Percentiles rank a stretch among this genome's conserved stretches.
phyloP scores from a whole-genome alignment of 2,113 vertebrate genomes.

The Pseudorasbora parva region DNA sequence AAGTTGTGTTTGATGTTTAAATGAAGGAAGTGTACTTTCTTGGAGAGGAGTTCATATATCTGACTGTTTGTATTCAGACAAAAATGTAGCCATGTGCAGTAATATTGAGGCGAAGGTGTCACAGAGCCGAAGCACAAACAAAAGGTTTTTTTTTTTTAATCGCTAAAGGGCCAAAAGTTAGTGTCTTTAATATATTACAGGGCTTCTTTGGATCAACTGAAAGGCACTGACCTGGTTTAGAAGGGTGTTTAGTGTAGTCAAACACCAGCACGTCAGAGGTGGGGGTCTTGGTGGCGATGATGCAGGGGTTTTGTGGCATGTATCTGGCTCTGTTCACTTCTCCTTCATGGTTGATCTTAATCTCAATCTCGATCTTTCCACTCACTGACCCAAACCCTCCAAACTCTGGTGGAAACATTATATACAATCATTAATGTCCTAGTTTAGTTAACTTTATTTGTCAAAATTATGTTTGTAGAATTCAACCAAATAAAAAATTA shows the following conservation, averaged over 20 bases:
- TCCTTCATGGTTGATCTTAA: constrained; percentile 95
- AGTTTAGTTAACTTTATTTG: background rate
- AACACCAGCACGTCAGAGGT: constrained; percentile 93
- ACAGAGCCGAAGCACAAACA: no score
- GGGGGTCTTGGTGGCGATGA: constrained; percentile 94
- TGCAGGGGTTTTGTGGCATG: constrained; percentile 91
- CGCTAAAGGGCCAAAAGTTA: no score
- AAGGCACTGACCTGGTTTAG: constrained; percentile 83
- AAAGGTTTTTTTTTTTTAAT: no score
- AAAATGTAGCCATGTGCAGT: no score
- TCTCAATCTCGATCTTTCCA: constrained; percentile 91
- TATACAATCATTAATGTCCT: background rate
- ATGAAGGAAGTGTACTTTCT: no score
- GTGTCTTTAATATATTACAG: background rate
- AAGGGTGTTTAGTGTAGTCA: constrained; percentile 91
- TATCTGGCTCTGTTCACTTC: constrained; percentile 93
- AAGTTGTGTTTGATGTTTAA: no score
- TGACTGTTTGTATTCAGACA: no score
- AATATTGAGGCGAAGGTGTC: no score
- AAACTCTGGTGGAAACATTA: constrained; percentile 78
- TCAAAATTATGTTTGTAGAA: background rate
- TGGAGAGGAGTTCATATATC: no score
- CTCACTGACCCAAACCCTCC: constrained; percentile 93
- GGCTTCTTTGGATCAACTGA: background rate
- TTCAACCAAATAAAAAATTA: no score